phyloP scores from a whole-genome alignment of 2,113 vertebrate species.

The Carassius carassius region DNA sequence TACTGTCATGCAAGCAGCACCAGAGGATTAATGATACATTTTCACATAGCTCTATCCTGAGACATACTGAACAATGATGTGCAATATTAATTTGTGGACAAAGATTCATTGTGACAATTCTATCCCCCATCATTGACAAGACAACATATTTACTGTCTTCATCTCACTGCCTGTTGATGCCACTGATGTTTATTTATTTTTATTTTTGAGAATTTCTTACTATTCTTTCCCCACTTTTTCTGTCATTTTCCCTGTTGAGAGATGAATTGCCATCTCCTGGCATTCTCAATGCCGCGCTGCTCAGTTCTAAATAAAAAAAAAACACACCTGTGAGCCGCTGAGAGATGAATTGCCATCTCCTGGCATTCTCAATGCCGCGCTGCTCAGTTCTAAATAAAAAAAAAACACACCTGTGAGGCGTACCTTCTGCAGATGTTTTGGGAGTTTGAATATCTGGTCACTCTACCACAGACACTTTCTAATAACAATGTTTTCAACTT shows the following conservation, averaged over 20 bases:
- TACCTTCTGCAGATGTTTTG: conserved; percentile 30
- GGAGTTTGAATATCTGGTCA: neutral
- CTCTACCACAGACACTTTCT: neutral
- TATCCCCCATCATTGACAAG: neutral
- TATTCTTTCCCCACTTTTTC: neutral
- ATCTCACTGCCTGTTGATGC: neutral
- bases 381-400: conserved; percentile 5
- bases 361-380: neutral
- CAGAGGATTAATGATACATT: too few relatives aligned
- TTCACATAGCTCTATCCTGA: too few relatives aligned
- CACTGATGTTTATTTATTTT: neutral
- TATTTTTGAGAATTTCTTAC: neutral
- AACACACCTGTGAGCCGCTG: conserved; percentile 27
- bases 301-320: conserved; percentile 11
- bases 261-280: neutral
- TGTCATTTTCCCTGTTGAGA: neutral
- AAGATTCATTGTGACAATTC: neutral
- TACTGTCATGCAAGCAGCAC: too few relatives aligned
- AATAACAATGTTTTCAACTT: conserved; percentile 23
- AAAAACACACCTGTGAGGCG: conserved; percentile 30
- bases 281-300: neutral
- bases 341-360: conserved; percentile 15
- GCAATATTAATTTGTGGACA: conserved; percentile 6
- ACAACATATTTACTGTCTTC: neutral
- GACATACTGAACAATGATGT: neutral